phyloP scores from a whole-genome alignment of 2,113 vertebrate genomes.

The Pyxicephalus adspersus region DNA sequence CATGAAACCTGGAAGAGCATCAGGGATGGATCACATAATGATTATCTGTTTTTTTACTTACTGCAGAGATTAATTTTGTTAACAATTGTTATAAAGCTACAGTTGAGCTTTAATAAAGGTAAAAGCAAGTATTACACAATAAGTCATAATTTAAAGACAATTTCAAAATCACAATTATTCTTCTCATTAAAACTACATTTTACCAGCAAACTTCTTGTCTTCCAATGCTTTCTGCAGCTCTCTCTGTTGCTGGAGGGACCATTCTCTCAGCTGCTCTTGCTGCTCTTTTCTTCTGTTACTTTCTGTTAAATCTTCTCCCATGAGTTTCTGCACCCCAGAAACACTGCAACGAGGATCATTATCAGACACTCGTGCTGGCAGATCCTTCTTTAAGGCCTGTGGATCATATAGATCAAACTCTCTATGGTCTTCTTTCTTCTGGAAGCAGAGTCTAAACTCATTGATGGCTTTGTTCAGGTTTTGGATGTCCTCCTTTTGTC shows the following conservation, averaged over 20 bases:
- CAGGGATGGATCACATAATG: too few relatives aligned
- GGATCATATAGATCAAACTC: slow-evolving; percentile 83
- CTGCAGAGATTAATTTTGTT: too few relatives aligned
- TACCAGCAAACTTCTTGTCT: slow-evolving; percentile 72
- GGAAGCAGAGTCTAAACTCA: slow-evolving; percentile 73
- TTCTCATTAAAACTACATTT: neutral
- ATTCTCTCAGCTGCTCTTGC: slow-evolving; percentile 81
- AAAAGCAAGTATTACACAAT: too few relatives aligned
- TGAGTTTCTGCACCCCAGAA: slow-evolving; percentile 79
- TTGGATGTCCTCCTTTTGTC: slow-evolving; percentile 66
- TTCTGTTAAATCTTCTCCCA: slow-evolving; percentile 81
- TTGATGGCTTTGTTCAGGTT: slow-evolving; percentile 65
- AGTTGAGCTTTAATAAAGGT: too few relatives aligned
- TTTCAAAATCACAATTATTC: too few relatives aligned
- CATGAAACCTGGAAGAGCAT: too few relatives aligned
- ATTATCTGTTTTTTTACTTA: too few relatives aligned
- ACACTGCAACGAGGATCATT: slow-evolving; percentile 65
- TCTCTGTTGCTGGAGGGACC: slow-evolving; percentile 82
- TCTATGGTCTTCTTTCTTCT: slow-evolving; percentile 71
- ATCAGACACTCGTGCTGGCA: slow-evolving; percentile 65
- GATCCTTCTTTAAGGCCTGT: slow-evolving; percentile 68
- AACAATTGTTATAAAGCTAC: too few relatives aligned
- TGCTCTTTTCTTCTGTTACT: slow-evolving; percentile 74
- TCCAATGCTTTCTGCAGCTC: slow-evolving; percentile 68
- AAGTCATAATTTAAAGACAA: too few relatives aligned